Conservation (phyloP, 2,113 vertebrate genomes). For the Corythornis cristatus region DNA sequence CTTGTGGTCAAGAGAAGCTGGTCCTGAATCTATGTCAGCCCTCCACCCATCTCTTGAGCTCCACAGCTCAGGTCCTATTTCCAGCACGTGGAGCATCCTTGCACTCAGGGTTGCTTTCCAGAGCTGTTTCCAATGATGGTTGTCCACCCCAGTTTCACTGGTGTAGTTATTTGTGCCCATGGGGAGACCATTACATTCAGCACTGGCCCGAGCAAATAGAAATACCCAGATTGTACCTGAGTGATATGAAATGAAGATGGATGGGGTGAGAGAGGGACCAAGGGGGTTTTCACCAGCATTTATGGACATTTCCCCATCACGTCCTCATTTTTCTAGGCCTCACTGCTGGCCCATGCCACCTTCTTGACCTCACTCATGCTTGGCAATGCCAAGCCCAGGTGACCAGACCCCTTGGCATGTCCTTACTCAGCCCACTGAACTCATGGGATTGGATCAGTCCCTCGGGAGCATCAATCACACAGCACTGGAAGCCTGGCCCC, state of each 20-base stretch:
- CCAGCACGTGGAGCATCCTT: background rate
- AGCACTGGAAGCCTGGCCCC: rapidly evolving
- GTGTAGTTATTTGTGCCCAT: rapidly evolving
- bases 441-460: background rate
- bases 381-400: background rate
- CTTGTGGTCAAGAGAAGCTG: background rate
- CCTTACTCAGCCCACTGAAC: background rate
- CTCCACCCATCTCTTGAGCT: background rate
- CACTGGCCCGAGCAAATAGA: background rate
- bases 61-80: background rate
- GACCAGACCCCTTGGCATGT: background rate
- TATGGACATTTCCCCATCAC: background rate
- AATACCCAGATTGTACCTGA: background rate
- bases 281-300: background rate
- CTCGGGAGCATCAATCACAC: rapidly evolving
- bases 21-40: background rate
- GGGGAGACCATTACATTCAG: background rate
- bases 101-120: background rate
- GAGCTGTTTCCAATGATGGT: background rate
- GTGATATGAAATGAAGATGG: background rate
- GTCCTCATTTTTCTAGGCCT: background rate
- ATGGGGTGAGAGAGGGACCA: background rate
- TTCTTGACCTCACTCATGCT: background rate
- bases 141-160: background rate
- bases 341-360: background rate